Percentiles rank a stretch among this genome's conserved stretches.
Evolutionary conservation across 1,140 invertebrate genomes (phyloP).

Genomic region (Diorhabda elongata): DNA sequence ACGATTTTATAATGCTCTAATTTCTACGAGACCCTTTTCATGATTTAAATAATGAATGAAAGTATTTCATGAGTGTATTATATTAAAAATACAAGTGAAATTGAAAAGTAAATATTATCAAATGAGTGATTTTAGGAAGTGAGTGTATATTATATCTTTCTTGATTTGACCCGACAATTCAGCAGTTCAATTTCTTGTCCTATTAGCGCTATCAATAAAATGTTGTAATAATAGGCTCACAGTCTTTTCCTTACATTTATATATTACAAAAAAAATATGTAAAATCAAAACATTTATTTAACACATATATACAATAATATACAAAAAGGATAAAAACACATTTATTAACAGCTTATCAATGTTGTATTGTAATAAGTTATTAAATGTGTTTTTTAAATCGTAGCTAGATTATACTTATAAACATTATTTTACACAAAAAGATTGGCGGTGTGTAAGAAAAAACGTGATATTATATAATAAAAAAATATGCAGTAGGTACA

Average conservation of each 20-base stretch:
- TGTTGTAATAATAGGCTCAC: conserved; percentile 22
- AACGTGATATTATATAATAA: conserved; percentile 26
- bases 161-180: too few species aligned
- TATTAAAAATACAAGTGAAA: too few species aligned
- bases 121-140: too few species aligned
- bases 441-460: conserved; percentile 29
- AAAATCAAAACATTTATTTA: conserved; percentile 34
- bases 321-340: conserved; percentile 30
- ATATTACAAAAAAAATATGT: conserved; percentile 33
- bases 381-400: conserved; percentile 21
- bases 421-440: conserved; percentile 33
- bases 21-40: too few species aligned
- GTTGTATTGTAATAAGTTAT: neutral
- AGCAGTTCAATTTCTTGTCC: neutral
- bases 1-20: too few species aligned
- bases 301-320: conserved; percentile 42
- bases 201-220: conserved; percentile 5
- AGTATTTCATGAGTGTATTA: too few species aligned
- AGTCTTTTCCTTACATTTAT: conserved; percentile 36
- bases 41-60: too few species aligned
- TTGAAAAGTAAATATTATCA: too few species aligned
- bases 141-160: too few species aligned
- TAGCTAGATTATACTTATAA: conserved; percentile 31
- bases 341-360: neutral
- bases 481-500: conserved; percentile 24